phyloP scores from a whole-genome alignment of 1,140 invertebrate species.

The Drosophila ambigua region DNA sequence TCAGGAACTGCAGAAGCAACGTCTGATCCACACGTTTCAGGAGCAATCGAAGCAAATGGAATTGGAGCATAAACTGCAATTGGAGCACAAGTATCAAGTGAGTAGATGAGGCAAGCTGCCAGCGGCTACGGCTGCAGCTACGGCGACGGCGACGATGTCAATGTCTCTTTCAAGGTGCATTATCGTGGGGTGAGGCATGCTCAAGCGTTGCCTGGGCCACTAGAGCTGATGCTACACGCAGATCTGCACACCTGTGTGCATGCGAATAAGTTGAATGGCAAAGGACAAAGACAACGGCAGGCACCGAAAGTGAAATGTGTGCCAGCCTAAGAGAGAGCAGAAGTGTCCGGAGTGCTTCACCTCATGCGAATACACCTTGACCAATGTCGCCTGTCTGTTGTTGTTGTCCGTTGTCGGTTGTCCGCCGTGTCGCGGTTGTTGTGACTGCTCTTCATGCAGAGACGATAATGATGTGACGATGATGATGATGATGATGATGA shows the following conservation, averaged over 20 bases:
- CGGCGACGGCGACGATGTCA: background rate
- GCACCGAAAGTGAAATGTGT: too few species aligned
- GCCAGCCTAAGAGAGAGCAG: too few species aligned
- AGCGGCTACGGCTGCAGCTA: too few species aligned
- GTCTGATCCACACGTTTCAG: conserved; percentile 94
- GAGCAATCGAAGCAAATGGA: conserved; percentile 94
- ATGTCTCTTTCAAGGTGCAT: too few species aligned
- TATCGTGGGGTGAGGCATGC: too few species aligned
- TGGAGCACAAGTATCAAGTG: conserved; percentile 94
- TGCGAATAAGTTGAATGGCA: too few species aligned
- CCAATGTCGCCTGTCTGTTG: background rate
- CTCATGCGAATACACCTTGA: too few species aligned
- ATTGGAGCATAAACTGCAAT: conserved; percentile 94
- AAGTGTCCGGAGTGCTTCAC: too few species aligned
- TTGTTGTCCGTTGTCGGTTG: background rate
- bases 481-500: conserved; percentile 19
- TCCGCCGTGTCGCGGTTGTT: conserved; percentile 15
- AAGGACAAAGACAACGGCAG: too few species aligned
- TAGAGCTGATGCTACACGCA: too few species aligned
- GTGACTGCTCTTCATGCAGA: conserved; percentile 10
- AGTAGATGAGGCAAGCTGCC: conserved; percentile 46
- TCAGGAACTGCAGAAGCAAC: conserved; percentile 95
- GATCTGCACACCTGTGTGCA: too few species aligned
- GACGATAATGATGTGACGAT: conserved; percentile 16
- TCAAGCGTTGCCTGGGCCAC: too few species aligned